Evolutionary conservation across 2,888 invertebrate species (phyloP).

Genomic region (Melieria omissa): DNA sequence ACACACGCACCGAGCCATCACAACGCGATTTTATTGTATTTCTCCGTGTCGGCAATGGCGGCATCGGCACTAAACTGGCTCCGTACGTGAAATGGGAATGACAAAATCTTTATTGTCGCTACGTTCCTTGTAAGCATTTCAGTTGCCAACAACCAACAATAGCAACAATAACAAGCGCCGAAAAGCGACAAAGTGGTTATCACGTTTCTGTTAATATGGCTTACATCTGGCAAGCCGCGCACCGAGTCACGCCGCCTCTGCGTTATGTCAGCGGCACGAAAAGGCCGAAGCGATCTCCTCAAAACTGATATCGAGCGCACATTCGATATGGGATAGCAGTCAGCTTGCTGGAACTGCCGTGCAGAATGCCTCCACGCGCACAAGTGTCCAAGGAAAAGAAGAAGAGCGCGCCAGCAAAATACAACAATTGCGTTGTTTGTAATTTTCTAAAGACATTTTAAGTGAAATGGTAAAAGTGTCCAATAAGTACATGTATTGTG

Average conservation of each 20-base stretch:
- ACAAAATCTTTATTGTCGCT: slow-evolving; percentile 14
- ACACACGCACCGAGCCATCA: neutral
- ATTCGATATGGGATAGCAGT: too few relatives aligned
- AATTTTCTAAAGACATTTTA: too few relatives aligned
- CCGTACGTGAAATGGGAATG: slow-evolving; percentile 17
- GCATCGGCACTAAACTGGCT: neutral
- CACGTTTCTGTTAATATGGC: slow-evolving; percentile 30
- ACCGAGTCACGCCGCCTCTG: neutral
- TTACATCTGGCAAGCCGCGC: slow-evolving; percentile 20
- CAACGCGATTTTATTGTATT: neutral
- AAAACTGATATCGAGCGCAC: too few relatives aligned
- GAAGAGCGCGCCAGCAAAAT: too few relatives aligned
- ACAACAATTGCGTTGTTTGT: too few relatives aligned
- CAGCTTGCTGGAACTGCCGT: too few relatives aligned
- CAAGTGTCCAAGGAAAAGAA: too few relatives aligned
- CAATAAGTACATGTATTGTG: too few relatives aligned
- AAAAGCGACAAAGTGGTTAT: slow-evolving; percentile 5
- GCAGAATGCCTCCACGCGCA: too few relatives aligned
- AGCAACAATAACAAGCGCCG: slow-evolving; percentile 2
- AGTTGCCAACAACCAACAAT: slow-evolving; percentile 3
- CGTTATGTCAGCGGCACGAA: too few relatives aligned
- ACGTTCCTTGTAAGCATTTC: slow-evolving; percentile 19
- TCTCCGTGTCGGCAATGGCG: neutral
- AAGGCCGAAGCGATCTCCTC: too few relatives aligned
- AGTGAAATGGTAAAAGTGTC: too few relatives aligned